Percentiles rank a stretch among this genome's conserved stretches.
phyloP scores from a whole-genome alignment of 2,797 vertebrate species.

The Nannoperca australis region DNA sequence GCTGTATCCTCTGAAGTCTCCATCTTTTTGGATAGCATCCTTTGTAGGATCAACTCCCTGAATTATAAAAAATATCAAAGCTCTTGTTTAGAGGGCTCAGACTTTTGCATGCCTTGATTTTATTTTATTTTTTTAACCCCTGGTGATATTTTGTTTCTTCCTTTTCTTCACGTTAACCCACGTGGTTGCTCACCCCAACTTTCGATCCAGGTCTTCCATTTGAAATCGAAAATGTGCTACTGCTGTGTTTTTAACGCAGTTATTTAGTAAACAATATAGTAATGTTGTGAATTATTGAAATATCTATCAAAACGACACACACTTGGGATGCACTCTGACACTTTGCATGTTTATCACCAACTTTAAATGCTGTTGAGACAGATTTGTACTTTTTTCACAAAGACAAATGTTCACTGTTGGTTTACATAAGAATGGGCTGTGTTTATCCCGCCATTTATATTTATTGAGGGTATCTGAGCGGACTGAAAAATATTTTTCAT shows the following conservation, averaged over 20 bases:
- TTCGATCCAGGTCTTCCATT: conserved; percentile 74
- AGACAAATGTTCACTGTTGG: not conserved
- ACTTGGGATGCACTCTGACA: conserved; percentile 60
- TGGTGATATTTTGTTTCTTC: not conserved
- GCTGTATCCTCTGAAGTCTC: not conserved
- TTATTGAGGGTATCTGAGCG: conserved; percentile 18
- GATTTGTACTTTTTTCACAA: conserved; percentile 48
- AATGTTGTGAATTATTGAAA: conserved; percentile 21
- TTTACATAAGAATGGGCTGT: conserved; percentile 2
- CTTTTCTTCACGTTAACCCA: conserved; percentile 7
- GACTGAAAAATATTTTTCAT: not conserved
- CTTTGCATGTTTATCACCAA: conserved; percentile 67
- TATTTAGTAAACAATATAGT: conserved; percentile 23
- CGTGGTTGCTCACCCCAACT: not conserved
- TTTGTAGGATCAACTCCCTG: not conserved
- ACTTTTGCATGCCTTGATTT: not conserved
- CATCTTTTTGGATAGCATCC: not conserved
- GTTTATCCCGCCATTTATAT: conserved; percentile 10
- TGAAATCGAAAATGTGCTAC: conserved; percentile 56
- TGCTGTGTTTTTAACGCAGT: conserved; percentile 39
- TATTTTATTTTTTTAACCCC: not conserved
- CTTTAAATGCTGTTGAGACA: conserved; percentile 42
- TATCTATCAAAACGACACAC: conserved; percentile 11
- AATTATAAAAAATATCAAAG: not conserved
- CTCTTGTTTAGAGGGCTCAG: not conserved